phyloP scores from a whole-genome alignment of 1,140 invertebrate species.

The Meloidogyne hapla region DNA sequence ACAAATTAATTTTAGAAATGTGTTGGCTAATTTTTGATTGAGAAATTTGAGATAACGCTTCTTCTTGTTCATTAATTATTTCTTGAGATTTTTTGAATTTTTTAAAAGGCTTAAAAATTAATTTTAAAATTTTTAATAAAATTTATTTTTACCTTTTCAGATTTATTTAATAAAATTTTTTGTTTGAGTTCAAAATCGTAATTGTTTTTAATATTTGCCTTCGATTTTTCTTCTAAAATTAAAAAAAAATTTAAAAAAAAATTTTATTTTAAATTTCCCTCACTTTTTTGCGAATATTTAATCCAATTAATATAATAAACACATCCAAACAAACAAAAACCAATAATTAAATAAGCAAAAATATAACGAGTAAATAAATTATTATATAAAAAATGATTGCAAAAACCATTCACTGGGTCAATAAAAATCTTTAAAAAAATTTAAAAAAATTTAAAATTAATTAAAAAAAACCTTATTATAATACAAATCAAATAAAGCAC shows the following conservation, averaged over 20 bases:
- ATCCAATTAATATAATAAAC: not conserved
- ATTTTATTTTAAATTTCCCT: not conserved
- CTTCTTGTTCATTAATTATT: not conserved
- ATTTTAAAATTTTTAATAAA: too few species aligned
- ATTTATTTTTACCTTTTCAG: not conserved
- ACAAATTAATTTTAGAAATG: too few species aligned
- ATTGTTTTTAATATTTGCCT: not conserved
- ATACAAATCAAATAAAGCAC: not conserved
- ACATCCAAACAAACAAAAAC: not conserved
- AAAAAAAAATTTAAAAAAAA: not conserved
- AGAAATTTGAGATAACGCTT: not conserved
- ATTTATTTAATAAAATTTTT: not conserved
- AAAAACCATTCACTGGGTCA: slow-evolving; percentile 1
- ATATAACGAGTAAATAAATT: not conserved
- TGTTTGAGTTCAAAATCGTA: not conserved
- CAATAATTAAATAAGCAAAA: not conserved
- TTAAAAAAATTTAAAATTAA: too few species aligned
- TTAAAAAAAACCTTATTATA: not conserved
- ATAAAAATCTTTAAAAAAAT: not conserved
- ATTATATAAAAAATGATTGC: not conserved
- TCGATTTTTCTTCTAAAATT: not conserved
- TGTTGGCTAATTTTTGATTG: too few species aligned
- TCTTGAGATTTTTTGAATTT: too few species aligned
- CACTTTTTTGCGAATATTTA: not conserved
- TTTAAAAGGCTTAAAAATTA: too few species aligned